A percentile compares a stretch with the other conserved stretches of the same genome.
Evolutionary conservation across 2,113 vertebrate genomes (phyloP).

Genomic region (Hemiscyllium ocellatum): DNA sequence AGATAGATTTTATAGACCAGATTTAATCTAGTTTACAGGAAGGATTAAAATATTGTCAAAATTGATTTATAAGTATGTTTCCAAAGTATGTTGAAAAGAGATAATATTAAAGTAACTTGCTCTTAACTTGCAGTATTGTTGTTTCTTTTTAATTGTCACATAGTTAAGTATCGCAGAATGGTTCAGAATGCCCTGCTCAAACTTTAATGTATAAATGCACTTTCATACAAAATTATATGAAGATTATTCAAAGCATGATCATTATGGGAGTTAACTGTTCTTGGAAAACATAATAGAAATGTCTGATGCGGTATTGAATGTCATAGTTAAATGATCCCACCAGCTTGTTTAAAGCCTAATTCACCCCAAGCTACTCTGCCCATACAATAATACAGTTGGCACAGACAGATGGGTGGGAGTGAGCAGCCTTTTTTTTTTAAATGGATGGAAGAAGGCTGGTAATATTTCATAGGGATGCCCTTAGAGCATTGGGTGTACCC

Average conservation of each 20-base stretch:
- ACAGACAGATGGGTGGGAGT: no score
- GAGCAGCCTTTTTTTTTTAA: no score
- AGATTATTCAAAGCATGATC: not conserved
- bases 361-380: no score
- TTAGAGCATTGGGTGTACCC: no score
- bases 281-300: not conserved
- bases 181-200: not conserved
- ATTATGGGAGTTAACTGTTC: not conserved
- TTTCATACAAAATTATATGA: not conserved
- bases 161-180: not conserved
- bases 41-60: not conserved
- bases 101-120: not conserved
- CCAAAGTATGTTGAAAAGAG: not conserved
- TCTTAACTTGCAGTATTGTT: not conserved
- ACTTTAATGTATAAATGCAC: not conserved
- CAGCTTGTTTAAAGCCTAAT: no score
- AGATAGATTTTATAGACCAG: not conserved
- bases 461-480: no score
- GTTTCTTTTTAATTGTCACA: not conserved
- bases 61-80: not conserved
- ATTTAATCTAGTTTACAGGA: not conserved
- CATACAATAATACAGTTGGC: no score
- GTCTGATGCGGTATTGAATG: not conserved
- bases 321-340: not conserved
- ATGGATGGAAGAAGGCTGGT: no score